A percentile compares a stretch with the other conserved stretches of the same genome.
Evolutionary conservation across 2,797 vertebrate species (phyloP).

Genomic region (Todus mexicanus): DNA sequence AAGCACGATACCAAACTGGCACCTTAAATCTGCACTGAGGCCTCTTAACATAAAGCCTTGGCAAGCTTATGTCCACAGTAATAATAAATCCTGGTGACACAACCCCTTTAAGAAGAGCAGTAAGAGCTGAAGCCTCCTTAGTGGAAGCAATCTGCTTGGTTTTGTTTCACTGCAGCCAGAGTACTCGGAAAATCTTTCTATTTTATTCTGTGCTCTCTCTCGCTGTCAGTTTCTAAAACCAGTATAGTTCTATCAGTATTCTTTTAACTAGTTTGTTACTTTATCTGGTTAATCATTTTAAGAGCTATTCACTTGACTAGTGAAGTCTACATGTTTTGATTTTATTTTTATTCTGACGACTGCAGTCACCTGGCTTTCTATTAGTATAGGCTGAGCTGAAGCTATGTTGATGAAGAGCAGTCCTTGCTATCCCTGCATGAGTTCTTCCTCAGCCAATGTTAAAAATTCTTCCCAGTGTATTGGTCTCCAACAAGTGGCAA

Average conservation of each 20-base stretch:
- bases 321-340: not conserved
- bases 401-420: not conserved
- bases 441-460: not conserved
- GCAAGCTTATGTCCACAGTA: slow-evolving; percentile 15
- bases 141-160: slow-evolving; percentile 18
- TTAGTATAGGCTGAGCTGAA: not conserved
- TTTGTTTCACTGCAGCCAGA: not conserved
- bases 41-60: slow-evolving; percentile 30
- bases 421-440: not conserved
- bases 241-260: not conserved
- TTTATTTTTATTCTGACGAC: slow-evolving; percentile 14
- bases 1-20: not conserved
- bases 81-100: slow-evolving; percentile 34
- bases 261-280: not conserved
- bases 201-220: not conserved
- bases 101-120: not conserved
- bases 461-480: not conserved
- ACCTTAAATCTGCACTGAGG: slow-evolving; percentile 12
- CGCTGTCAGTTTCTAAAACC: not conserved
- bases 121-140: slow-evolving; percentile 17
- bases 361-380: slow-evolving; percentile 4
- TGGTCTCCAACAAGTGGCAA: not conserved
- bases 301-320: not conserved
- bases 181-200: not conserved
- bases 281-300: not conserved